Percentiles rank a stretch among this genome's conserved stretches.
phyloP scores from a whole-genome alignment of 2,113 vertebrate genomes.

The Stomatorhinus ivindoensis region DNA sequence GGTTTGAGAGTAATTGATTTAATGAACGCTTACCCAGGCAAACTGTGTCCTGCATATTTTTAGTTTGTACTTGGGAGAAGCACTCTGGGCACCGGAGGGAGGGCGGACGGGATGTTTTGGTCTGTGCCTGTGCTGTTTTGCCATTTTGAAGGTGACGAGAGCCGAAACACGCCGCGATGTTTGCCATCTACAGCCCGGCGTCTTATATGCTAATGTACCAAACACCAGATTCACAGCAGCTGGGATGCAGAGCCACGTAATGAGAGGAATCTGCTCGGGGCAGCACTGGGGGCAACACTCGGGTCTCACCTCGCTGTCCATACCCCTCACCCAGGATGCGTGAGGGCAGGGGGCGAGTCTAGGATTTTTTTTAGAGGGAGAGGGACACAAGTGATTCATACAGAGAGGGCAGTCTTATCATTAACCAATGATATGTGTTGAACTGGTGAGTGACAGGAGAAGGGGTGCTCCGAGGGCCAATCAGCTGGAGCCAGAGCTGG shows the following conservation, averaged over 20 bases:
- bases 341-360: background rate
- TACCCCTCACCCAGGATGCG: background rate
- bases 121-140: background rate
- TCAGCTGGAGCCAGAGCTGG: background rate
- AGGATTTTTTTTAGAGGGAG: no score
- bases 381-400: background rate
- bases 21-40: background rate
- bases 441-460: background rate
- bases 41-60: background rate
- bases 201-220: background rate
- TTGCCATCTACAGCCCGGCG: background rate
- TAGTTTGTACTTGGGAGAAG: background rate
- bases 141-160: background rate
- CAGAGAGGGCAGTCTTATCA: background rate
- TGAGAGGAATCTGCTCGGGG: background rate
- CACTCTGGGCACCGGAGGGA: background rate
- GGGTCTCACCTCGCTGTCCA: background rate
- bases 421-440: background rate
- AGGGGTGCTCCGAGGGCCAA: background rate
- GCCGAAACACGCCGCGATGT: background rate
- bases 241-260: background rate
- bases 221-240: background rate
- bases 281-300: background rate
- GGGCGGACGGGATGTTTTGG: background rate
- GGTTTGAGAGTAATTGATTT: background rate